Percentiles rank a stretch among this genome's conserved stretches.
Evolutionary conservation across 2,113 vertebrate species (phyloP).

Genomic region (Perca fluviatilis): DNA sequence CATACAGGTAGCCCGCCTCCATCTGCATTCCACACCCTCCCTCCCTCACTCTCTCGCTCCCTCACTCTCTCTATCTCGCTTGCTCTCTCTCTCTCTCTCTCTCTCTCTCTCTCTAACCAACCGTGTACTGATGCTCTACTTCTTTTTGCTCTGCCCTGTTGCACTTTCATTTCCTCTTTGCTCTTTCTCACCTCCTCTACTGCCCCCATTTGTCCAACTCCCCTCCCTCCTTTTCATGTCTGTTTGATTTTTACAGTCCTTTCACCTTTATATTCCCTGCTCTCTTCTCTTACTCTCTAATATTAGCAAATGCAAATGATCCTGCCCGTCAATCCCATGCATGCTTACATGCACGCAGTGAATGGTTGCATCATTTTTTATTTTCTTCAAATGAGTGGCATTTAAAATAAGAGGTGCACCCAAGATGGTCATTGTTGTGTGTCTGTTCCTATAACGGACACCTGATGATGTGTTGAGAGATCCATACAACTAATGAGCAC

Average conservation of each 20-base stretch:
- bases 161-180: conserved; percentile 15
- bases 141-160: conserved; percentile 20
- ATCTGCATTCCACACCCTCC: conserved; percentile 57
- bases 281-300: conserved; percentile 4
- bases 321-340: no score
- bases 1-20: conserved; percentile 28
- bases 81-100: no score
- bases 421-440: conserved; percentile 31
- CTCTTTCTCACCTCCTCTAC: conserved; percentile 4
- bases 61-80: not conserved
- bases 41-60: not conserved
- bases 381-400: not conserved
- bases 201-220: conserved; percentile 4
- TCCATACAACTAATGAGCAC: conserved; percentile 48
- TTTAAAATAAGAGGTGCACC: conserved; percentile 9
- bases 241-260: not conserved
- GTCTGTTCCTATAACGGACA: conserved; percentile 30
- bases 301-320: conserved; percentile 12
- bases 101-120: not conserved
- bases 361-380: not conserved
- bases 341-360: not conserved
- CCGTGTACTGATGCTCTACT: not conserved
- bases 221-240: conserved; percentile 15
- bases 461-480: conserved; percentile 62
- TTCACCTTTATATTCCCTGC: not conserved